Conservation (phyloP, 1,140 invertebrate genomes). For the Cotesia vestalis region DNA sequence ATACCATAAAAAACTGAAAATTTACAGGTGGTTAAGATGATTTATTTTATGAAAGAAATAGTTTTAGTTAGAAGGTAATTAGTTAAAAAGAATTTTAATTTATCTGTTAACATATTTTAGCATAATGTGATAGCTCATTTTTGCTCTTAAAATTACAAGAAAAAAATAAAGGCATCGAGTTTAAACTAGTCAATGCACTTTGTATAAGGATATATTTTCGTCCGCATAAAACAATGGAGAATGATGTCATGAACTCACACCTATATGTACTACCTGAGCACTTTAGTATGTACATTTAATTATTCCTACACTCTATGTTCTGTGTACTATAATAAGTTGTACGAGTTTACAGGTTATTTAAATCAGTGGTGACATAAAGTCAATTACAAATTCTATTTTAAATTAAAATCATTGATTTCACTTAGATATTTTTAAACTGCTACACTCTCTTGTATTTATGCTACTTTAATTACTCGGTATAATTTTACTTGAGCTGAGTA, state of each 20-base stretch:
- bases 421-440: too few species aligned
- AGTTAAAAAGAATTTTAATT: constrained; percentile 6
- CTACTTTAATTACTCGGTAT: too few species aligned
- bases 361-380: too few species aligned
- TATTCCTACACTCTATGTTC: not conserved
- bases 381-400: too few species aligned
- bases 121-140: not conserved
- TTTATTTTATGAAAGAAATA: too few species aligned
- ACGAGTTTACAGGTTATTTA: too few species aligned
- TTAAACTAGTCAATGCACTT: constrained; percentile 17
- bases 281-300: not conserved
- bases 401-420: too few species aligned
- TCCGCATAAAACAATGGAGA: constrained; percentile 6
- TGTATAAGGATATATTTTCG: constrained; percentile 9
- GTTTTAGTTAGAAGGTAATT: not conserved
- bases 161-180: constrained; percentile 1
- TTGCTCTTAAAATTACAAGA: not conserved
- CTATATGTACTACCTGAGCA: not conserved
- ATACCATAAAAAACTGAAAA: too few species aligned
- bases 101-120: not conserved
- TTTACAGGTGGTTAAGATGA: too few species aligned
- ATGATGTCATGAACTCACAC: constrained; percentile 24
- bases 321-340: not conserved
- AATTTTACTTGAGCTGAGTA: too few species aligned
- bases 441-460: too few species aligned